Percentiles rank a stretch among this genome's conserved stretches.
Evolutionary conservation across 2,888 invertebrate species (phyloP).

Genomic region (Lochmaea crataegi): DNA sequence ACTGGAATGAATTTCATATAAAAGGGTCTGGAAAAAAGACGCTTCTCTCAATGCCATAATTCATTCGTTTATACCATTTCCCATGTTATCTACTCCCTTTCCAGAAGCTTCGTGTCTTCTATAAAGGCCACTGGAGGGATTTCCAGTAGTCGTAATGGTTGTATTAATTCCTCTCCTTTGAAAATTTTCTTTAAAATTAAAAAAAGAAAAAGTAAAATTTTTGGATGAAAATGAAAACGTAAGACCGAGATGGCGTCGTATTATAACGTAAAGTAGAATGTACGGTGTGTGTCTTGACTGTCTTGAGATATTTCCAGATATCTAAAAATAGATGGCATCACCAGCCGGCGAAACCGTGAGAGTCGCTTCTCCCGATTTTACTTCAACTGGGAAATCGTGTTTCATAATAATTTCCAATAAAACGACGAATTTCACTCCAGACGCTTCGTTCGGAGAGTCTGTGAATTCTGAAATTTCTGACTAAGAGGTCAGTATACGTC

Average conservation of each 20-base stretch:
- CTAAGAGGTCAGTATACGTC: slow-evolving; percentile 17
- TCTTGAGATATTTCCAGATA: slow-evolving; percentile 63
- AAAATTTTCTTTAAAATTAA: too few species aligned
- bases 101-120: too few species aligned
- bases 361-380: slow-evolving; percentile 37
- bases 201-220: too few species aligned
- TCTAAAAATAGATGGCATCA: slow-evolving; percentile 59
- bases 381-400: slow-evolving; percentile 61
- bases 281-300: slow-evolving; percentile 39
- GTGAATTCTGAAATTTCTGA: slow-evolving; percentile 20
- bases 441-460: slow-evolving; percentile 20
- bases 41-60: too few species aligned
- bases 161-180: too few species aligned
- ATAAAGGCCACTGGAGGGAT: too few species aligned
- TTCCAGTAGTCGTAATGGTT: too few species aligned
- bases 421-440: slow-evolving; percentile 35
- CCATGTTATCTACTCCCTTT: too few species aligned
- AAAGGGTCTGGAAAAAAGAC: too few species aligned
- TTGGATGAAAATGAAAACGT: not conserved
- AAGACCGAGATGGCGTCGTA: slow-evolving; percentile 4
- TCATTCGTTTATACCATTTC: too few species aligned
- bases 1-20: too few species aligned
- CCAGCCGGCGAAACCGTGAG: slow-evolving; percentile 49
- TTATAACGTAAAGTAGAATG: slow-evolving; percentile 34
- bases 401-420: slow-evolving; percentile 56